Evolutionary conservation across 1,140 invertebrate genomes (phyloP).

Genomic region (Drosophila cardini): DNA sequence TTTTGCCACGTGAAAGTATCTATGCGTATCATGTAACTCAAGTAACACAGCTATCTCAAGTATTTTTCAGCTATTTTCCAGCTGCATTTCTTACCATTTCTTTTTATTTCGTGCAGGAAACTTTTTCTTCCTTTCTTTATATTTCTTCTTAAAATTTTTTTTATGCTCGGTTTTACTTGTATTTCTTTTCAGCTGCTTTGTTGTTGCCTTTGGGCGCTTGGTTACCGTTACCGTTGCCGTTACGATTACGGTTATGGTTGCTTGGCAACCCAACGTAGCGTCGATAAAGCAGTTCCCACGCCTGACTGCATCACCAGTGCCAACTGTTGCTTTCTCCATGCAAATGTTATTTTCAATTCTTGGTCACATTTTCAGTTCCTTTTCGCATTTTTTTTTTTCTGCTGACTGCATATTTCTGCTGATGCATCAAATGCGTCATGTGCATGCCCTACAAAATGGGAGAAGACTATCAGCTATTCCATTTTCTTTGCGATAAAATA

Average conservation of each 20-base stretch:
- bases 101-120: background rate
- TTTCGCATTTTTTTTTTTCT: slow-evolving; percentile 10
- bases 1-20: slow-evolving; percentile 90
- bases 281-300: slow-evolving; percentile 73
- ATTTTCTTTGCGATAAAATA: background rate
- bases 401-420: slow-evolving; percentile 29
- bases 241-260: slow-evolving; percentile 60
- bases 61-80: slow-evolving; percentile 39
- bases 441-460: slow-evolving; percentile 2
- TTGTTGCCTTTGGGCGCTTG: slow-evolving; percentile 46
- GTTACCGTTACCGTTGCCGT: slow-evolving; percentile 71
- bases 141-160: slow-evolving; percentile 18
- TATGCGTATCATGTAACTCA: slow-evolving; percentile 75
- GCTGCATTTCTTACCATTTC: slow-evolving; percentile 72
- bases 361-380: slow-evolving; percentile 16
- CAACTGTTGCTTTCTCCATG: slow-evolving; percentile 39
- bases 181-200: slow-evolving; percentile 28
- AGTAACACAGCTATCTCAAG: slow-evolving; percentile 38
- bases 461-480: background rate
- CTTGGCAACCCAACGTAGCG: slow-evolving; percentile 74
- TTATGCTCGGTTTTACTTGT: slow-evolving; percentile 17
- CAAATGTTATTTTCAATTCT: slow-evolving; percentile 39
- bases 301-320: slow-evolving; percentile 39
- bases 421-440: slow-evolving; percentile 44
- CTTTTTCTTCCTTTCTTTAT: slow-evolving; percentile 2